Evolutionary conservation across 1,140 invertebrate genomes (phyloP).

Genomic region (Ladona fulva): DNA sequence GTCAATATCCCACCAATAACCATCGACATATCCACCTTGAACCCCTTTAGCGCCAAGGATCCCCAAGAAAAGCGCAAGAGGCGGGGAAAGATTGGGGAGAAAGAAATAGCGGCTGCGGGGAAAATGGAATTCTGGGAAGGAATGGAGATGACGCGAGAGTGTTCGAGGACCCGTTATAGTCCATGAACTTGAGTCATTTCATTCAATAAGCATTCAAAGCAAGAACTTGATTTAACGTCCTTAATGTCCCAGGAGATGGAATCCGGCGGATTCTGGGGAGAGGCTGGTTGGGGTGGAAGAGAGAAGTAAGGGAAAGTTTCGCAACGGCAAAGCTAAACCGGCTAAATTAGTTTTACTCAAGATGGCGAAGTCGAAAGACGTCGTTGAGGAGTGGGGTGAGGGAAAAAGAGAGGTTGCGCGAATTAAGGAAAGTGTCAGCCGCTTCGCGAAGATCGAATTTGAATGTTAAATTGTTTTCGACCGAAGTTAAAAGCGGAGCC

Average conservation of each 20-base stretch:
- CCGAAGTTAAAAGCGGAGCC: not conserved
- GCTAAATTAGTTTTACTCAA: not conserved
- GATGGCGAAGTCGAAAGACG: not conserved
- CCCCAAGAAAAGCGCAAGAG: too few species aligned
- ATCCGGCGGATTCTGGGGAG: not conserved
- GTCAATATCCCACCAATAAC: too few species aligned
- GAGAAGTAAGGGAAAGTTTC: not conserved
- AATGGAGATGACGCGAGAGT: not conserved
- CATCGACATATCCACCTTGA: too few species aligned
- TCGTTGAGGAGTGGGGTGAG: not conserved
- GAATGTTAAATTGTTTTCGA: conserved; percentile 2
- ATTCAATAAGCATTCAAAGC: conserved; percentile 10
- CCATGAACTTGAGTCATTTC: conserved; percentile 9
- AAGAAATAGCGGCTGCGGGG: too few species aligned
- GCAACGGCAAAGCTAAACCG: not conserved
- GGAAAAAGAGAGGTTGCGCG: not conserved
- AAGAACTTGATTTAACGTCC: conserved; percentile 9
- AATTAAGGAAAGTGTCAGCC: not conserved
- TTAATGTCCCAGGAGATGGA: not conserved
- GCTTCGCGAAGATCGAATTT: not conserved
- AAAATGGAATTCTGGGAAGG: not conserved
- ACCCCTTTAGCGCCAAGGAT: too few species aligned
- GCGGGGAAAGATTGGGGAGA: too few species aligned
- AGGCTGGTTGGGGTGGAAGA: not conserved
- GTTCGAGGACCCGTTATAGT: not conserved